Conservation (phyloP, 2,888 invertebrate genomes). For the Hecatera dysodea region DNA sequence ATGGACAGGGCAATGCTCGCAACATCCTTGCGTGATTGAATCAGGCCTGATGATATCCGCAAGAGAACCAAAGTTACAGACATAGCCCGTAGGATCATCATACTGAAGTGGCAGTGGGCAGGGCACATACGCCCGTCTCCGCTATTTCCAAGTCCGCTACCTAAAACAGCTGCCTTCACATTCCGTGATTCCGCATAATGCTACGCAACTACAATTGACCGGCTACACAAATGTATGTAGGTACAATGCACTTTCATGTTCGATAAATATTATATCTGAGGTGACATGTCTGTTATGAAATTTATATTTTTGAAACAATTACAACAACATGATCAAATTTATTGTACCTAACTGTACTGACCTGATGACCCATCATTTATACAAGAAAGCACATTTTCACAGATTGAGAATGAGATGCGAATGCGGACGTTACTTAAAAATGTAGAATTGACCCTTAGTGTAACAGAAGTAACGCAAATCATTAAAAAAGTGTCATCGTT, state of each 20-base stretch:
- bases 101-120: too few relatives aligned
- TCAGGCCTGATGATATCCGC: too few relatives aligned
- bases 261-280: constrained; percentile 26
- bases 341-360: not conserved
- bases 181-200: constrained; percentile 72
- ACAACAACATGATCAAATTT: not conserved
- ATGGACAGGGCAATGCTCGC: too few relatives aligned
- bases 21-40: too few relatives aligned
- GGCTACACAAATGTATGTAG: constrained; percentile 27
- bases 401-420: not conserved
- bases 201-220: constrained; percentile 59
- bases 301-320: constrained; percentile 13
- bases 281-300: constrained; percentile 7
- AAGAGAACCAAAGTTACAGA: too few relatives aligned
- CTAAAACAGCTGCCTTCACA: constrained; percentile 47
- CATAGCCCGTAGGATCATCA: too few relatives aligned
- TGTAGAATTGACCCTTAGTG: too few relatives aligned
- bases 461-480: too few relatives aligned
- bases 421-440: not conserved
- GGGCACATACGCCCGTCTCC: too few relatives aligned
- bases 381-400: too few relatives aligned
- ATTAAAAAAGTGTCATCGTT: too few relatives aligned
- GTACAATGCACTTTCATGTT: constrained; percentile 19
- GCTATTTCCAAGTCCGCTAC: not conserved
- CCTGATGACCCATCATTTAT: not conserved